Conservation (phyloP, 2,797 vertebrate genomes). For the Psittacula derbiana region DNA sequence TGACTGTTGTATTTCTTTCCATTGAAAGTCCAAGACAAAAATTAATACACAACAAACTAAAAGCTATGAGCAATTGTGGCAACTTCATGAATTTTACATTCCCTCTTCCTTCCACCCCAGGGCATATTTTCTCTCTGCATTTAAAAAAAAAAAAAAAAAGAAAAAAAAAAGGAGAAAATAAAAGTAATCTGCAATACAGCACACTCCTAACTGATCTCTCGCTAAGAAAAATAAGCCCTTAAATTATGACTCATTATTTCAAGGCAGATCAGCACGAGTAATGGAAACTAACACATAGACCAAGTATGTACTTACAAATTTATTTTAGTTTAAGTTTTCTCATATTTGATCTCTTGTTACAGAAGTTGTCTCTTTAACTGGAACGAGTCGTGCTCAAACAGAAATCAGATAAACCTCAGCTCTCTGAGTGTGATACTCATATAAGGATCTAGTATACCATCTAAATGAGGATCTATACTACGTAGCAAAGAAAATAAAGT, state of each 20-base stretch:
- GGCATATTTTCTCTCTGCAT: background rate
- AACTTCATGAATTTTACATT: background rate
- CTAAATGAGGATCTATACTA: background rate
- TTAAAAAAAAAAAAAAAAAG: background rate
- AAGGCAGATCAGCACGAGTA: background rate
- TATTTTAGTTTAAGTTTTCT: background rate
- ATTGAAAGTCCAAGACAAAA: background rate
- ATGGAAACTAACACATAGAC: background rate
- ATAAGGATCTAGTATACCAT: background rate
- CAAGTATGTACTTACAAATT: background rate
- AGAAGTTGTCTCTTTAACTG: background rate
- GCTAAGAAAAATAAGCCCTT: background rate
- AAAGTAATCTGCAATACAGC: background rate
- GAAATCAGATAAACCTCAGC: background rate
- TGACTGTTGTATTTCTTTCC: background rate
- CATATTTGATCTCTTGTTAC: background rate
- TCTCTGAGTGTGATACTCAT: background rate
- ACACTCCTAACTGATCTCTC: background rate
- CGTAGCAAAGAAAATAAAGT: background rate
- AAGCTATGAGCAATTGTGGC: background rate
- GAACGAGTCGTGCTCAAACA: background rate
- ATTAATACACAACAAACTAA: background rate
- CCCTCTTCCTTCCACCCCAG: background rate
- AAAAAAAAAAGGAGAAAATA: background rate
- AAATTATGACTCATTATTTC: background rate